Evolutionary conservation across 2,888 invertebrate species (phyloP), one percentile per base, ranked within the genome.

Genomic region (Hypomecis atomaria): DNA sequence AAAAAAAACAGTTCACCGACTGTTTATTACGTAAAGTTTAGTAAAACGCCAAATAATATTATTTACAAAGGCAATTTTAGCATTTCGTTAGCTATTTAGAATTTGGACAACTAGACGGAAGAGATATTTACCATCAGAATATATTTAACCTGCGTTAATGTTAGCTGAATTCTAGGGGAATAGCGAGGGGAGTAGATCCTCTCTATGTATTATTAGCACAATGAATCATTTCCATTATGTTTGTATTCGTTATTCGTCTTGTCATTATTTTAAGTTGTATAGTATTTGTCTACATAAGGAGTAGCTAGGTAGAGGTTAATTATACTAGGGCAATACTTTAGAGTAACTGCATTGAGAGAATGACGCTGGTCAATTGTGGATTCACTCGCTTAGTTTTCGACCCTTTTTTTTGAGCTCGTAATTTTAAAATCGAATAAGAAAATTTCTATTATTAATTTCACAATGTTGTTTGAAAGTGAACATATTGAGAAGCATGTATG

Each of bases 261-360:
- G 92, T 92, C 92, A 92, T 90, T 92, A 92, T 86, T 87, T 89
- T 92, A 92, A 92, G 92, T 90, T 92, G 90, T 92, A 90, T 89
- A 92, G 85, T 71, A 72, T 70, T 84, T 86, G 89, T 91, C 89
- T 87, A 85, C 79, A 86, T 90, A 91, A 90, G 88, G 84, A 86
- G 86, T 91, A 91, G 90, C 83, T 91, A 91, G 91, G 87, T 90
- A 91, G 89, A 84, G 86, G 84, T 89, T 64, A 89, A 89, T 87
- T 84, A 85, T 85, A 87, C 82, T 90, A 90, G 90, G 85, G 86
- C 84, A 88, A 88, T 88, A 90, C 80, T 83, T 78, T 88, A 88
- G 85, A 80, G 69, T 84, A 79, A 83, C 76, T 65, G 70, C 77
- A 74, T 72, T 74, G 72, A 73, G 67, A 58, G 65, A 65, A 52